Evolutionary conservation across 2,113 vertebrate species (phyloP).

Genomic region (Anthoscopus minutus): DNA sequence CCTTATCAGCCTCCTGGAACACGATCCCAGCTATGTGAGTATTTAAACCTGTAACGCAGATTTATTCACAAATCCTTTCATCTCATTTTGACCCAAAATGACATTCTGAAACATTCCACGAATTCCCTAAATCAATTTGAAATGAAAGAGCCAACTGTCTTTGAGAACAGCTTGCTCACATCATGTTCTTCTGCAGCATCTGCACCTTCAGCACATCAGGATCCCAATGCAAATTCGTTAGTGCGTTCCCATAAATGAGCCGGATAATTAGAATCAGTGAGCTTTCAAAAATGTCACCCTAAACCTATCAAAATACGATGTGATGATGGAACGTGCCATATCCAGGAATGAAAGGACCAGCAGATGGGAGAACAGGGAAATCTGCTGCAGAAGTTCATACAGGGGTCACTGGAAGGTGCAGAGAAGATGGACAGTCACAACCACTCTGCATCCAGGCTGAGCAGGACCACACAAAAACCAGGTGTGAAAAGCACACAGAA

Average conservation of each 20-base stretch:
- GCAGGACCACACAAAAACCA: not conserved
- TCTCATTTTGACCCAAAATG: not conserved
- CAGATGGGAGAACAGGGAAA: not conserved
- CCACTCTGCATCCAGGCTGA: not conserved
- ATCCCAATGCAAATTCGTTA: not conserved
- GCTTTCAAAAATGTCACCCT: not conserved
- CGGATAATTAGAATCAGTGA: not conserved
- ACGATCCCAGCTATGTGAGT: fast-evolving
- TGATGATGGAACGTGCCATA: not conserved
- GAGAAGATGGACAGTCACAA: not conserved
- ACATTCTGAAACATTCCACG: not conserved
- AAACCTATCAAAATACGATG: not conserved
- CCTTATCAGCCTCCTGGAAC: not conserved
- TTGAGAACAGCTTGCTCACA: not conserved
- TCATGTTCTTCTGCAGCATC: not conserved
- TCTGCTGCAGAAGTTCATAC: not conserved
- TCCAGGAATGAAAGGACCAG: not conserved
- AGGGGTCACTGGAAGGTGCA: not conserved
- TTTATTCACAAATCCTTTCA: not conserved
- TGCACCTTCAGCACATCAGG: not conserved
- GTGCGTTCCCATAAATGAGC: fast-evolving
- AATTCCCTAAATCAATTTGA: not conserved
- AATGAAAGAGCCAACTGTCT: not conserved
- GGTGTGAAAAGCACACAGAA: not conserved
- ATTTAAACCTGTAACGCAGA: fast-evolving